phyloP scores from a whole-genome alignment of 2,113 vertebrate genomes.

The Ptilonorhynchus violaceus region DNA sequence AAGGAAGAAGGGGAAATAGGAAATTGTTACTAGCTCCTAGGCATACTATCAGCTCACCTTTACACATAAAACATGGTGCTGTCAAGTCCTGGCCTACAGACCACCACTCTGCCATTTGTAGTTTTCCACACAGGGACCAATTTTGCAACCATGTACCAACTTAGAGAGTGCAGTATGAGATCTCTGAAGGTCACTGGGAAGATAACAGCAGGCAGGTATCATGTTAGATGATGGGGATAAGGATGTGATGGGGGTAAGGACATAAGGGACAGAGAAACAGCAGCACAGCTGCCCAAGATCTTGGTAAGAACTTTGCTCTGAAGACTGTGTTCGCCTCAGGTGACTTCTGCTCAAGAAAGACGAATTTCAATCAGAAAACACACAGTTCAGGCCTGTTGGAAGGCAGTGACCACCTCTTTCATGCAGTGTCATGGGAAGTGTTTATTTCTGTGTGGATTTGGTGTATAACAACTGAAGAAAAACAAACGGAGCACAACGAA shows the following conservation, averaged over 20 bases:
- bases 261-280: not conserved
- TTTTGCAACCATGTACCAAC: not conserved
- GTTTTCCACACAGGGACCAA: not conserved
- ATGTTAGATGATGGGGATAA: not conserved
- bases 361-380: not conserved
- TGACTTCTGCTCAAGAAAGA: not conserved
- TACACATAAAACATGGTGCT: fast-evolving
- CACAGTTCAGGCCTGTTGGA: not conserved
- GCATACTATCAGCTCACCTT: not conserved
- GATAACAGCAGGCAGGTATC: not conserved
- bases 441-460: not conserved
- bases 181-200: not conserved
- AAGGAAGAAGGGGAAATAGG: not conserved
- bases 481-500: not conserved
- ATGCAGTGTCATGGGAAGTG: not conserved
- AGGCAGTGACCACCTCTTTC: not conserved
- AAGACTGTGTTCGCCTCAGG: not conserved
- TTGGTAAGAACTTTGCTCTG: not conserved
- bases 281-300: not conserved
- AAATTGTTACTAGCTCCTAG: not conserved
- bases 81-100: not conserved
- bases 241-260: not conserved
- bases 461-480: not conserved
- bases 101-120: not conserved
- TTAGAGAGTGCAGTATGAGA: not conserved